A percentile compares a stretch with the other conserved stretches of the same genome.
Evolutionary conservation across 2,113 vertebrate species (phyloP).

Genomic region (Ailuropoda melanoleuca): DNA sequence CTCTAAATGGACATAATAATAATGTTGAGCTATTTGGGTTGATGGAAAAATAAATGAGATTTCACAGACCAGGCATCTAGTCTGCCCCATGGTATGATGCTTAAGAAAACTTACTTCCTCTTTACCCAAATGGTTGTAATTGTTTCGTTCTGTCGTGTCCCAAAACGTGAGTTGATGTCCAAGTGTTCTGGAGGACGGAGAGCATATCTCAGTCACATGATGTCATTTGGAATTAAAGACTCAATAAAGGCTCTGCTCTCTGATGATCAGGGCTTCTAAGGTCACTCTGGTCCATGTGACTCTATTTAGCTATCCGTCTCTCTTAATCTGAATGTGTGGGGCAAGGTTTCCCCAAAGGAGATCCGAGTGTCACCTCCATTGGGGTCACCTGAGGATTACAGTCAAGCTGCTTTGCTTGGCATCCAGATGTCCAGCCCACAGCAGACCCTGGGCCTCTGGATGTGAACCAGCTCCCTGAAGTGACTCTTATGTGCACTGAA

Average conservation of each 20-base stretch:
- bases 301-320: background rate
- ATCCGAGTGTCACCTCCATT: background rate
- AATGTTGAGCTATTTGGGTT: background rate
- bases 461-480: background rate
- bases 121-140: background rate
- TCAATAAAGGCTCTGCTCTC: background rate
- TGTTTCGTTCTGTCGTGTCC: background rate
- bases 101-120: background rate
- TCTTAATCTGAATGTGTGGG: background rate
- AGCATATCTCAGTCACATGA: background rate
- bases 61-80: background rate
- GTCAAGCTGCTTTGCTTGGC: background rate
- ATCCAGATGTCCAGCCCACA: background rate
- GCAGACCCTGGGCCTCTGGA: background rate
- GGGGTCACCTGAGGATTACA: background rate
- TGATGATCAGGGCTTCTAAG: background rate
- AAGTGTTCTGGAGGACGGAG: background rate
- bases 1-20: background rate
- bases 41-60: background rate
- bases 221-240: background rate
- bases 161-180: background rate
- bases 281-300: accelerated
- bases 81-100: background rate
- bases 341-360: background rate
- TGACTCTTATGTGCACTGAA: accelerated